Base-by-base conservation (phyloP, 1,140 invertebrate genomes). In the Rhagoletis pomonella region DNA sequence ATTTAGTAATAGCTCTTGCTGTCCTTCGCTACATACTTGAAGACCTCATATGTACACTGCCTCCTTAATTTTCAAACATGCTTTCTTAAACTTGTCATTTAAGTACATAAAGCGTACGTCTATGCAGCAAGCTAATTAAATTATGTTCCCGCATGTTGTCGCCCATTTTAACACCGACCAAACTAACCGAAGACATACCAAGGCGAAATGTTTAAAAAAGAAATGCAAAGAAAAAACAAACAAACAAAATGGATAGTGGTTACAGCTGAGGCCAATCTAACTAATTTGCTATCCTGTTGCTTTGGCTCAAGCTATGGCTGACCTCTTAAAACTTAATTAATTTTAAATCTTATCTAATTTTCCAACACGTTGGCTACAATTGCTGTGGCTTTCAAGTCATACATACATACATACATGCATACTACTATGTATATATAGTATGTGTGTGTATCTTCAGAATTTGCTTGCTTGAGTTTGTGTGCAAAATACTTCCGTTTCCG, bases 311-410 rank as follows among this genome's bases (percentile, higher is more conserved):
- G 73, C 47, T 81, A 19, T 81, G 73, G 42, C 47, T 55, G 9
- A 55, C 47, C 73, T 81, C 73, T 81, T 81, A 81, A 29, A 81
- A 55, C 73, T 81, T 81, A 81, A 81, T 81, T 81, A 81, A 81
- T 81, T 81, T 81, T 29, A 81, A 81, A 81, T 81, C 73, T 81
- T 81, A 81, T 81, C 73, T 81, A 81, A 81, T 81, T 81, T 81
- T 81, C 73, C 73, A 81, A 81, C 73, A 81, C 73, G 47, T 55
- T 81, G 42, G 69, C 39, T 50, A 10, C 39, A 64, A 69, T 69
- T 42, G 44, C 69, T 2, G 14, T 77, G 69, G 12, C 69, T 77
- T 47, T 73, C 65, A 67, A 67, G 29, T 10, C 64, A 9, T 67
- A 67, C 64, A n/a, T 67, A 47, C 29, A 29, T 29, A 29, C 29